Conservation (phyloP, 2,797 vertebrate species). For the Phalanger gymnotis region DNA sequence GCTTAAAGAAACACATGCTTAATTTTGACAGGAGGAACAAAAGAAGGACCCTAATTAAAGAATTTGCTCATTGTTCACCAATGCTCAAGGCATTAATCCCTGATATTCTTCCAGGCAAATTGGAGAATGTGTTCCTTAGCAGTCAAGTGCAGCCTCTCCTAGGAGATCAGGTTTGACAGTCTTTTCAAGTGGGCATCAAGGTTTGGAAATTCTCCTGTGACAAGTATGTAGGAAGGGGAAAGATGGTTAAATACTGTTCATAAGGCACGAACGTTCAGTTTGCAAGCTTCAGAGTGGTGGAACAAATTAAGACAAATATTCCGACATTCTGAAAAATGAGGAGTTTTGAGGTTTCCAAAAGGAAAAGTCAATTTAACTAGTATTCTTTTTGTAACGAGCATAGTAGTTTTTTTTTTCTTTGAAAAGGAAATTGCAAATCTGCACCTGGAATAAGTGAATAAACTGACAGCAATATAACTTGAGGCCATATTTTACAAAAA, state of each 20-base stretch:
- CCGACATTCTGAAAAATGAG: conserved; percentile 44
- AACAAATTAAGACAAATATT: background rate
- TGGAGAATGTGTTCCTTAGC: background rate
- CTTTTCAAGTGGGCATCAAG: background rate
- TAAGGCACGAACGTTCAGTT: background rate
- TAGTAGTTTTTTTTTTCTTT: background rate
- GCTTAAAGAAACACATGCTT: background rate
- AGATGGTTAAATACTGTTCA: background rate
- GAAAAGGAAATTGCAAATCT: background rate
- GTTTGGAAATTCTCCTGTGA: background rate
- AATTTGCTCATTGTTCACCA: background rate
- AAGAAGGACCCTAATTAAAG: background rate
- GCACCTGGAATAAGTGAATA: conserved; percentile 22
- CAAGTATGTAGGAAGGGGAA: background rate
- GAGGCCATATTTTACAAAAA: background rate
- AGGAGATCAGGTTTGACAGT: background rate
- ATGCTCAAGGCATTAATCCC: background rate
- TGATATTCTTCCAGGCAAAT: background rate
- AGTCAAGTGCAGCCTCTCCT: background rate
- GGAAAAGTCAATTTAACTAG: conserved; percentile 2
- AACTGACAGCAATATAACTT: background rate
- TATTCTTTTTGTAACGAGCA: background rate
- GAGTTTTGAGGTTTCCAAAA: conserved; percentile 20
- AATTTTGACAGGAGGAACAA: background rate
- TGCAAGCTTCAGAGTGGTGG: background rate